These are phyloP conservation scores for Vulpes ferrilata DNA, from an alignment of 2,113 vertebrate genomes.

Conservation along the genomic window DNA sequence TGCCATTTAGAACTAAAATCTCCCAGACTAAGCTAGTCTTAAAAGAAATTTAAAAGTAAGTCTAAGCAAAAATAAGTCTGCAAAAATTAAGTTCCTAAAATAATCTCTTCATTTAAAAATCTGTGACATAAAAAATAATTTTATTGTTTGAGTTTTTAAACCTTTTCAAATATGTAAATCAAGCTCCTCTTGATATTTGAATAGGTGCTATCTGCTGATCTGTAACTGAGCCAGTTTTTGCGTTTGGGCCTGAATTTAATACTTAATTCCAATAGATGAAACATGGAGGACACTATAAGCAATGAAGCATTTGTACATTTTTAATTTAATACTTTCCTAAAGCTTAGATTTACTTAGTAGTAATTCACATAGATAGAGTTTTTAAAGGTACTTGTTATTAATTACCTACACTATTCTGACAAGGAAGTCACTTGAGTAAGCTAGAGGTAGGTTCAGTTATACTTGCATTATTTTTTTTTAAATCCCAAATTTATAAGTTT, in stretches of 20 bases:
- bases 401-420: background rate
- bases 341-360: background rate
- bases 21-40: background rate
- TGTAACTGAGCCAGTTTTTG: slow-evolving; percentile 68
- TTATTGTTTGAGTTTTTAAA: slow-evolving; percentile 58
- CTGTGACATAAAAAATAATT: slow-evolving; percentile 53
- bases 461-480: background rate
- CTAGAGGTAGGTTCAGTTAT: background rate
- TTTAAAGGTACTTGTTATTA: background rate
- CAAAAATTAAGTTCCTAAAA: slow-evolving; percentile 63
- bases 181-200: slow-evolving; percentile 58
- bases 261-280: slow-evolving; percentile 53
- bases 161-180: slow-evolving; percentile 29
- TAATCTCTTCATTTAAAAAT: slow-evolving; percentile 63
- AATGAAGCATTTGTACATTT: slow-evolving; percentile 49
- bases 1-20: slow-evolving; percentile 39
- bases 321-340: slow-evolving; percentile 25
- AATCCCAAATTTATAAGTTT: background rate
- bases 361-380: background rate
- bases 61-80: slow-evolving; percentile 17
- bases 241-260: slow-evolving; percentile 40
- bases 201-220: slow-evolving; percentile 49
- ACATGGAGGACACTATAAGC: background rate
- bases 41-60: slow-evolving; percentile 58
- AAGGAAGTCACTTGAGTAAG: background rate